These are phyloP conservation scores for Mola mola DNA, from an alignment of 2,113 vertebrate species.

Conservation along the genomic window DNA sequence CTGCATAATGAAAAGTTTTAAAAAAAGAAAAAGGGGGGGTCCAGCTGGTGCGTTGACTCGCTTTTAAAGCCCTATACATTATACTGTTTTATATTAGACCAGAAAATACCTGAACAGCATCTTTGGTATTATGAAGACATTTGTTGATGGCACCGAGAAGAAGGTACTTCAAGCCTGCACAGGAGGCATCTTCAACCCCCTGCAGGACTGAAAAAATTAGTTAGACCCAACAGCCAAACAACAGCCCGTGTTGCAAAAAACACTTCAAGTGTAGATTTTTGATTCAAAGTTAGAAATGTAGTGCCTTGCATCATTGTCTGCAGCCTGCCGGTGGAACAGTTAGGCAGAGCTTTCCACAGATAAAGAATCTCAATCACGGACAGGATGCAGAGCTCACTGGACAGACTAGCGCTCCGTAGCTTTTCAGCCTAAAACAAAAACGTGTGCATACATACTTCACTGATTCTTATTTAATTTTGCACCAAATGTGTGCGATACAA, in stretches of 20 bases:
- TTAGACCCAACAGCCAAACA: neutral
- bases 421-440: conserved; percentile 84
- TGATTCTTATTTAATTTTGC: neutral
- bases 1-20: conserved; percentile 72
- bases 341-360: conserved; percentile 93
- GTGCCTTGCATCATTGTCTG: conserved; percentile 92
- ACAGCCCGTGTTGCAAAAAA: neutral
- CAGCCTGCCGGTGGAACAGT: conserved; percentile 89
- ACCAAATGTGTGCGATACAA: neutral
- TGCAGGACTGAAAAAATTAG: conserved; percentile 86
- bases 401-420: conserved; percentile 85
- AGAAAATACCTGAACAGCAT: conserved; percentile 87
- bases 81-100: neutral
- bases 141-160: conserved; percentile 94
- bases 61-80: neutral
- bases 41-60: too few species aligned
- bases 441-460: neutral
- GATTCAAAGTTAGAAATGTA: neutral
- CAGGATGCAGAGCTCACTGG: conserved; percentile 88
- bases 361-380: conserved; percentile 93
- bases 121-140: conserved; percentile 90
- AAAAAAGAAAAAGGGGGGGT: too few species aligned
- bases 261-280: neutral
- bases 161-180: conserved; percentile 88
- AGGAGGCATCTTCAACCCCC: conserved; percentile 84